Conservation (phyloP, 2,888 invertebrate genomes). For the Leptopterna dolabrata region DNA sequence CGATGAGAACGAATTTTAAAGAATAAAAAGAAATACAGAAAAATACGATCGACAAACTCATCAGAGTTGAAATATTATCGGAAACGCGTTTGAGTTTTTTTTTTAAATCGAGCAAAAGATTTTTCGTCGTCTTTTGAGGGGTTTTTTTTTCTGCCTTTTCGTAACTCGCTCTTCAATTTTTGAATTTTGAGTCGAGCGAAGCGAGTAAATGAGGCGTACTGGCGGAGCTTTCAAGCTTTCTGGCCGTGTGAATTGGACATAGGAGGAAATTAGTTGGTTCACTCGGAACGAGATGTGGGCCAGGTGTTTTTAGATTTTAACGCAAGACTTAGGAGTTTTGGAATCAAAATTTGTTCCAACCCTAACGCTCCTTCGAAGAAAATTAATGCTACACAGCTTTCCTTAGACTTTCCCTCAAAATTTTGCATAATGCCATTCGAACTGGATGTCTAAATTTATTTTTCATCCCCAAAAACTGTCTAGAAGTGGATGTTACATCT, state of each 20-base stretch:
- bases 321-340: too few species aligned
- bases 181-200: neutral
- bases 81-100: neutral
- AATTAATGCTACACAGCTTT: too few species aligned
- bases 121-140: neutral
- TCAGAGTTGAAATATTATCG: neutral
- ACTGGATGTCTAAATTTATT: too few species aligned
- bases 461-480: too few species aligned
- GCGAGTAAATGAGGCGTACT: neutral
- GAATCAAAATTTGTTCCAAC: too few species aligned
- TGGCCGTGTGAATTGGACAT: neutral
- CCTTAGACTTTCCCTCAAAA: too few species aligned
- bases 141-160: neutral
- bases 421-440: too few species aligned
- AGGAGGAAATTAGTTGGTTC: neutral
- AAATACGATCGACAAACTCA: neutral
- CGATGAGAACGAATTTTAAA: neutral
- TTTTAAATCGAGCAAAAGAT: neutral
- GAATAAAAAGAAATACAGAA: neutral
- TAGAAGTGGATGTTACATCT: too few species aligned
- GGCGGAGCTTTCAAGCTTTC: neutral
- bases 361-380: too few species aligned
- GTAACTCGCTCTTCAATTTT: neutral
- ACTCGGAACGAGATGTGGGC: neutral
- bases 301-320: neutral